A percentile compares a stretch with the other conserved stretches of the same genome.
These are phyloP conservation scores for Xiphophorus birchmanni DNA, from an alignment of 2,797 vertebrate genomes.

Conservation along the genomic window DNA sequence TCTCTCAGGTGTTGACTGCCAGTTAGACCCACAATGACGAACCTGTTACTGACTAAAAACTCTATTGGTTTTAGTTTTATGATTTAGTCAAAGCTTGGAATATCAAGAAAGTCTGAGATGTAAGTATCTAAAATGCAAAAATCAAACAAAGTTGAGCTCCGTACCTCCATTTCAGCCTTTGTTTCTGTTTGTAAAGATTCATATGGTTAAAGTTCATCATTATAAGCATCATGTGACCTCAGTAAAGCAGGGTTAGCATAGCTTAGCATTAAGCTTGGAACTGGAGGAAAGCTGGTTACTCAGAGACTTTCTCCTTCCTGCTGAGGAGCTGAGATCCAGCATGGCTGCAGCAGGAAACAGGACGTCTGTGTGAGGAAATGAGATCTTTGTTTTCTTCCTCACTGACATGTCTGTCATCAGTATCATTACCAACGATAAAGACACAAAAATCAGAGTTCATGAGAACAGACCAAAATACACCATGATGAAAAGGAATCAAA, in stretches of 20 bases:
- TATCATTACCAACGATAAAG: constrained; percentile 2
- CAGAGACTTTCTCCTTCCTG: neutral
- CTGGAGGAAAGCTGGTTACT: neutral
- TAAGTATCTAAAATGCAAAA: neutral
- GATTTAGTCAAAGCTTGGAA: neutral
- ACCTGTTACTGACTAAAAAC: neutral
- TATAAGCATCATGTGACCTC: neutral
- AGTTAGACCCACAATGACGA: neutral
- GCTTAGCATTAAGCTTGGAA: neutral
- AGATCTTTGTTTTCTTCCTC: constrained; percentile 13
- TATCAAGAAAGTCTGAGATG: neutral
- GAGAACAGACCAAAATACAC: neutral
- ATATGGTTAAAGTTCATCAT: neutral
- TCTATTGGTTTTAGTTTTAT: neutral
- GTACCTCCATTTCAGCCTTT: neutral
- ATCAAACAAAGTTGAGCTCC: neutral
- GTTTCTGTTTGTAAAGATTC: neutral
- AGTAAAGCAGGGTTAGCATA: neutral
- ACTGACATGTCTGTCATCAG: neutral
- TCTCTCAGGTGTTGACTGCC: neutral
- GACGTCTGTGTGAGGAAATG: constrained; percentile 26
- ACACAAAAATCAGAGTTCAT: neutral
- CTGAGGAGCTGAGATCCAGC: neutral
- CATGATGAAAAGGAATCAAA: neutral
- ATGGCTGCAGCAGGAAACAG: constrained; percentile 34